Conservation (phyloP, 2,113 vertebrate species). For the Narcine bancroftii region DNA sequence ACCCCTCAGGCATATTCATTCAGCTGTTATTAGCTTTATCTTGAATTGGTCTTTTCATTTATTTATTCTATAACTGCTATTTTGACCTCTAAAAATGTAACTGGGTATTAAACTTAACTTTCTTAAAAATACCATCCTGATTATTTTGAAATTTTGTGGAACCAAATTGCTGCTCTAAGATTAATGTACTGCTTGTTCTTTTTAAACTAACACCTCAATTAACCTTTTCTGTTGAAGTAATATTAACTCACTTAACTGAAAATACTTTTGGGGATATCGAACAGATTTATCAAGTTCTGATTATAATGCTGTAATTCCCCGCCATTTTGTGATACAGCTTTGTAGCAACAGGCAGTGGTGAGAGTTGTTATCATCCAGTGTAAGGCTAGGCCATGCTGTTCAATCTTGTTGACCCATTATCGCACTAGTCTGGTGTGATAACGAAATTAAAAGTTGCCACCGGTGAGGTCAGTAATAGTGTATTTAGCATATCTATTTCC, state of each 20-base stretch:
- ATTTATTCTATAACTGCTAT: slow-evolving; percentile 12
- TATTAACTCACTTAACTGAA: slow-evolving; percentile 14
- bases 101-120: neutral
- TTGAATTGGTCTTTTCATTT: slow-evolving; percentile 21
- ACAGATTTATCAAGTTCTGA: slow-evolving; percentile 1
- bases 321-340: neutral
- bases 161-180: slow-evolving; percentile 12
- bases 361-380: no score
- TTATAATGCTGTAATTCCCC: neutral
- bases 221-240: slow-evolving; percentile 7
- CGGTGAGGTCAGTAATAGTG: neutral
- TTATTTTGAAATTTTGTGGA: slow-evolving; percentile 3
- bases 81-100: slow-evolving; percentile 27
- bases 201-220: neutral
- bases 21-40: slow-evolving; percentile 20
- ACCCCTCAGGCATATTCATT: slow-evolving; percentile 24
- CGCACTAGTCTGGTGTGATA: no score
- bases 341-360: neutral
- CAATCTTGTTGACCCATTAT: neutral
- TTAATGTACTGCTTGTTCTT: slow-evolving; percentile 16
- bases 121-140: neutral
- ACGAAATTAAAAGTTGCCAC: no score
- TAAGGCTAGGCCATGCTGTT: neutral
- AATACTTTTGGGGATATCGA: neutral
- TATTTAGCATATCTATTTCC: neutral